Conservation (phyloP, 2,113 vertebrate genomes). For the Hippoglossus stenolepis region DNA sequence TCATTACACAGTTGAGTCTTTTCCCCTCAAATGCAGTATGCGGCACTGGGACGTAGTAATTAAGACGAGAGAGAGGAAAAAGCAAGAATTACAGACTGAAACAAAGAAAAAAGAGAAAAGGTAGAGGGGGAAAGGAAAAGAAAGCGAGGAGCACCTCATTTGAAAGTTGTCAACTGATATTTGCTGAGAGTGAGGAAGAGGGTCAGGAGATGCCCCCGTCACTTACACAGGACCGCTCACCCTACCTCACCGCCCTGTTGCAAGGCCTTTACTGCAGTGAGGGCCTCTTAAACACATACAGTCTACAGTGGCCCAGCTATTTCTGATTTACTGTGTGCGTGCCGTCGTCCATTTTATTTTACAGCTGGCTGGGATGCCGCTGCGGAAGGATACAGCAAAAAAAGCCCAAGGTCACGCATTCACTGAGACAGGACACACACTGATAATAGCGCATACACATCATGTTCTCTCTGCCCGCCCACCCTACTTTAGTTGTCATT, state of each 20-base stretch:
- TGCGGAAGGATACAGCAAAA: constrained; percentile 72
- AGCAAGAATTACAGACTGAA: neutral
- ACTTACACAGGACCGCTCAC: constrained; percentile 31
- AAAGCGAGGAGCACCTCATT: neutral
- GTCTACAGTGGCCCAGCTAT: constrained; percentile 62
- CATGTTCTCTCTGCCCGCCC: constrained; percentile 23
- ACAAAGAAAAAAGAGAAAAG: neutral
- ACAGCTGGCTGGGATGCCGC: constrained; percentile 76
- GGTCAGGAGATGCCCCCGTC: constrained; percentile 31
- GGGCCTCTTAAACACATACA: constrained; percentile 66
- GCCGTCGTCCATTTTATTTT: constrained; percentile 81
- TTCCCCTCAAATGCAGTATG: neutral
- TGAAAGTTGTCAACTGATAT: constrained; percentile 25
- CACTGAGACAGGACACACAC: constrained; percentile 63
- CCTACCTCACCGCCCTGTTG: constrained; percentile 19
- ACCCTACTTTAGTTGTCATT: constrained; percentile 21
- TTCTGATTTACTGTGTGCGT: constrained; percentile 79
- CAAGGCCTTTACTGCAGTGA: constrained; percentile 61
- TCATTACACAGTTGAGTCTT: neutral
- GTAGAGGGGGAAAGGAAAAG: neutral
- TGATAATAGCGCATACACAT: constrained; percentile 45
- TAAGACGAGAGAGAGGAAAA: neutral
- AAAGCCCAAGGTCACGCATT: constrained; percentile 78
- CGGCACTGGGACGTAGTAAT: neutral
- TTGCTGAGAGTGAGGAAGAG: constrained; percentile 35